These are phyloP conservation scores for Dromococcyx pavoninus DNA, from an alignment of 2,797 vertebrate species.

Conservation along the genomic window DNA sequence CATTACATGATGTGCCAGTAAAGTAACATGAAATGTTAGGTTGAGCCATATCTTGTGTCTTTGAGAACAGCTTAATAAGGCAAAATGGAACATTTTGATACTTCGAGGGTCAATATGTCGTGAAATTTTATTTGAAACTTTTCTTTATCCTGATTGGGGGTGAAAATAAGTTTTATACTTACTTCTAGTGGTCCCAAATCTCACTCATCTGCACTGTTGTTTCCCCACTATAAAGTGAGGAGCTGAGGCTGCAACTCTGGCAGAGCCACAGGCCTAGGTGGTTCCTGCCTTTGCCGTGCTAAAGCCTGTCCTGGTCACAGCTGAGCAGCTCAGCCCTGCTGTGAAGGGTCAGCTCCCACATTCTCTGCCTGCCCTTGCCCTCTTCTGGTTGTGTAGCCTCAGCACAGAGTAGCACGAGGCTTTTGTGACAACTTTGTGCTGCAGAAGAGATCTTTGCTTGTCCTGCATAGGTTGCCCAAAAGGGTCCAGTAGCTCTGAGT, in stretches of 20 bases:
- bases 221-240: background rate
- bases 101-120: background rate
- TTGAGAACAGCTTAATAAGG: background rate
- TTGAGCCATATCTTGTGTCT: background rate
- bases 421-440: background rate
- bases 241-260: background rate
- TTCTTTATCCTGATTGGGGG: background rate
- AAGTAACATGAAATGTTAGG: background rate
- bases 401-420: fast-evolving
- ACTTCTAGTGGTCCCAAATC: background rate
- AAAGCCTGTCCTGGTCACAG: background rate
- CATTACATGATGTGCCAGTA: background rate
- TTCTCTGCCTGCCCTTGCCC: background rate
- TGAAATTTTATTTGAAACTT: background rate
- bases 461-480: background rate
- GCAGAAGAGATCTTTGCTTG: background rate
- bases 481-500: background rate
- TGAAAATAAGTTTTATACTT: background rate
- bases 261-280: background rate
- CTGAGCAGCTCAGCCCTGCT: background rate
- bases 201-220: background rate
- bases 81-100: background rate
- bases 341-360: background rate
- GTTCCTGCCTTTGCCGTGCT: background rate
- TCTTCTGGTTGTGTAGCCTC: background rate